Base-by-base conservation (phyloP, 1,140 invertebrate species). In the Stratiolaelaps scimitus region DNA sequence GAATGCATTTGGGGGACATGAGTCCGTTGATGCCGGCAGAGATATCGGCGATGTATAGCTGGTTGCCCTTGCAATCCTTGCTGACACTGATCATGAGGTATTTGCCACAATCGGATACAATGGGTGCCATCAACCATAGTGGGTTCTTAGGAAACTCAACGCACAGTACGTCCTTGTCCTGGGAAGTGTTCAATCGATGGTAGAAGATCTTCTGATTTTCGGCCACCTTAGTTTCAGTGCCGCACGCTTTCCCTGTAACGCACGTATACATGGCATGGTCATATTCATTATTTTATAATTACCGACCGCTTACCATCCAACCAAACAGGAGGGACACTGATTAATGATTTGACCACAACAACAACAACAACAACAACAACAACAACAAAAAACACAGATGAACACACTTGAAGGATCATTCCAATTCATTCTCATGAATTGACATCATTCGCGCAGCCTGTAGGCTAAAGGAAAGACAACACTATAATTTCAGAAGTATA, bases 191-290 rank as follows among this genome's bases (percentile, higher is more conserved):
- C 40, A 98, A 71, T 65, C 78, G 76, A 78, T 98, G 95, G 78
- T 92, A 98, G 75, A 85, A 96, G 7, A 98, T 76, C 74, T 95
- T 95, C 74, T 98, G 92, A 78, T 93, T 83, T 73, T 85, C 79
- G 74, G 87, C 90, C 67, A 83, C 80, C 56, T 84, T 83, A 0
- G 89, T 94, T 76, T 94, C 91, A 0, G 88, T 89, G 1, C 93
- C 93, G 79, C 95, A 90, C 29, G 84, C 78, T 73, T 82, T 84
- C 53, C 86, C 87, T 68, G 53, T 7, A 28, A 28, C 10, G 10
- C 10, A 40, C 10, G 10, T 40, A 40, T 40, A 40, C 4, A 40
- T 40, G 10, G 34, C 34, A 40, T 4, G 10, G 10, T 40, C 34
- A n/a, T n/a, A n/a, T n/a, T n/a, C n/a, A n/a, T n/a, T n/a, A n/a